Percentiles rank a stretch among this genome's conserved stretches.
Evolutionary conservation across 1,140 invertebrate genomes (phyloP).

Genomic region (Pteromalus puparum): DNA sequence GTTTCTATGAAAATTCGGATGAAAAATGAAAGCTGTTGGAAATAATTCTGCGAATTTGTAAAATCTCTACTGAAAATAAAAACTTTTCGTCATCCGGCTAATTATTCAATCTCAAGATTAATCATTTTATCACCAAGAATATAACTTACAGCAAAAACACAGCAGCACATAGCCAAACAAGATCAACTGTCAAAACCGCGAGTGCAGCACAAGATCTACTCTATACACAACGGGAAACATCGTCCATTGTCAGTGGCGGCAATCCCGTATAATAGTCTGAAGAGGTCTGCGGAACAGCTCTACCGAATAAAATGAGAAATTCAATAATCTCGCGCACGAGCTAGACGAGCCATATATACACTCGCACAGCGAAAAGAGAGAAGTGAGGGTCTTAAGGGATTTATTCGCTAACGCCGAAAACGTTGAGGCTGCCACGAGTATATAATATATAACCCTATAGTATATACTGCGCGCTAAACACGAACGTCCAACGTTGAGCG

Average conservation of each 20-base stretch:
- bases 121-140: too few relatives aligned
- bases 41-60: too few relatives aligned
- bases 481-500: background rate
- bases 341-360: too few relatives aligned
- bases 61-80: too few relatives aligned
- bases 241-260: background rate
- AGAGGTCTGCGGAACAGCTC: background rate
- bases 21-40: too few relatives aligned
- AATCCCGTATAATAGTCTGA: background rate
- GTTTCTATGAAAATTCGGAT: too few relatives aligned
- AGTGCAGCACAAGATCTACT: background rate
- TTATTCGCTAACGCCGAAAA: background rate
- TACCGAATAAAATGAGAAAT: constrained; percentile 1
- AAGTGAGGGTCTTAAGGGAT: background rate
- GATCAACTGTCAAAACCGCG: background rate
- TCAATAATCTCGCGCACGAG: background rate
- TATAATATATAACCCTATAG: too few relatives aligned
- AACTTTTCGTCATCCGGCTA: too few relatives aligned
- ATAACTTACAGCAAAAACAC: too few relatives aligned
- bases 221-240: background rate
- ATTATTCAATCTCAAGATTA: too few relatives aligned
- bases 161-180: background rate
- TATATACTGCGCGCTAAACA: background rate
- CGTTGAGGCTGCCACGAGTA: background rate
- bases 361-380: background rate